These are phyloP conservation scores for Onychomys leucogaster DNA, from an alignment of 2,797 vertebrate species.

Conservation along the genomic window DNA sequence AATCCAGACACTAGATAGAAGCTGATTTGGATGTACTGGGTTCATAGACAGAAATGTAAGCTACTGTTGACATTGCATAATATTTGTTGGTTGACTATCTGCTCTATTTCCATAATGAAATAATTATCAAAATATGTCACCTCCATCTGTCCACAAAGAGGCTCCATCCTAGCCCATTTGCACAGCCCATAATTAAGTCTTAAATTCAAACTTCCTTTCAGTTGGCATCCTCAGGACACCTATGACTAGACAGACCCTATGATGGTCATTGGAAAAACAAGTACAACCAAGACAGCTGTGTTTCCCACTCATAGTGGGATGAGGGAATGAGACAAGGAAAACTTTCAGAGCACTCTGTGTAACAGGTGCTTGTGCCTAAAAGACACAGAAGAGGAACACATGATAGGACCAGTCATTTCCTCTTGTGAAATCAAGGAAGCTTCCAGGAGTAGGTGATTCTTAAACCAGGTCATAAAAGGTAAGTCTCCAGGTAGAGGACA, in stretches of 20 bases:
- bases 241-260: neutral
- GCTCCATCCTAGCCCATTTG: neutral
- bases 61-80: neutral
- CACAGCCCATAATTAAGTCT: neutral
- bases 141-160: neutral
- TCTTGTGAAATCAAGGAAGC: neutral
- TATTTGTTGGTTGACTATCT: neutral
- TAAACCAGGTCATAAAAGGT: conserved; percentile 35
- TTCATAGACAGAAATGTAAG: neutral
- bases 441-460: conserved; percentile 38
- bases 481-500: neutral
- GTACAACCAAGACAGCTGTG: neutral
- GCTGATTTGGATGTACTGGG: neutral
- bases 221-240: conserved; percentile 23
- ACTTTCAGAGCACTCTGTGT: neutral
- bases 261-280: neutral
- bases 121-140: neutral
- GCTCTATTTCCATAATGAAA: conserved; percentile 18
- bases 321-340: neutral
- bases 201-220: conserved; percentile 4
- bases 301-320: neutral
- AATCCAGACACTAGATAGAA: conserved; percentile 43
- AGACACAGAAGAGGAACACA: neutral
- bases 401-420: neutral
- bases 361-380: neutral